Evolutionary conservation across 2,888 invertebrate genomes (phyloP).

Genomic region (Brachyopa scutellaris): DNA sequence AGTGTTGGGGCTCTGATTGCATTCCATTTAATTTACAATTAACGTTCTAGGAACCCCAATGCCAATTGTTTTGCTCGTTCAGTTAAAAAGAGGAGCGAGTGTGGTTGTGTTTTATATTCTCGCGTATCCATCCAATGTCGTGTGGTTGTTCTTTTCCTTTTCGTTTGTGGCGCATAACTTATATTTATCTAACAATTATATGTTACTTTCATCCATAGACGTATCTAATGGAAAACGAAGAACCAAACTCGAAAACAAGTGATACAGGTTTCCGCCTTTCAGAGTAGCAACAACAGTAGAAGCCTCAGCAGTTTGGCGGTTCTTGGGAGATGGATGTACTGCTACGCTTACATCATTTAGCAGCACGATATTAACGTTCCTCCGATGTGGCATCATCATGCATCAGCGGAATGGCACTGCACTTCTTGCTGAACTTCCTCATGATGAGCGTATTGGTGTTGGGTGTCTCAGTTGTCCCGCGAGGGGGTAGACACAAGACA

Average conservation of each 20-base stretch:
- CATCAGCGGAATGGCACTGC: slow-evolving; percentile 71
- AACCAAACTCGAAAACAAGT: slow-evolving; percentile 54
- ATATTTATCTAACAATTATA: slow-evolving; percentile 73
- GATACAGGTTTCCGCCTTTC: slow-evolving; percentile 68
- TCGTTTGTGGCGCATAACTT: slow-evolving; percentile 69
- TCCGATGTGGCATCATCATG: slow-evolving; percentile 69
- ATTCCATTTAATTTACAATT: slow-evolving; percentile 69
- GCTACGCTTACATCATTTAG: slow-evolving; percentile 73
- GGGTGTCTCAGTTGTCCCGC: slow-evolving; percentile 3
- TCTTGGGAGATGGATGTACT: slow-evolving; percentile 66
- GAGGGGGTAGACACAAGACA: background rate
- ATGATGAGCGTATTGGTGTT: slow-evolving; percentile 2
- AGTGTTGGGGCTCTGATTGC: slow-evolving; percentile 64
- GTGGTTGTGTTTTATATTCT: no score
- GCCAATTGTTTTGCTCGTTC: slow-evolving; percentile 54
- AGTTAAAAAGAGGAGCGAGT: no score
- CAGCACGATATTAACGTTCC: slow-evolving; percentile 72
- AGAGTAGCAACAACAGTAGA: background rate
- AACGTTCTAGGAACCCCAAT: slow-evolving; percentile 65
- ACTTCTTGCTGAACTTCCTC: slow-evolving; percentile 64
- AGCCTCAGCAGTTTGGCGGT: slow-evolving; percentile 35
- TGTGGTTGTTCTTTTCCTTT: slow-evolving; percentile 66
- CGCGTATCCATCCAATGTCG: no score
- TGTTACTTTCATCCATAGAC: slow-evolving; percentile 72
- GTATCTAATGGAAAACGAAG: slow-evolving; percentile 69